phyloP scores from a whole-genome alignment of 2,113 vertebrate species.

The Colaptes auratus region DNA sequence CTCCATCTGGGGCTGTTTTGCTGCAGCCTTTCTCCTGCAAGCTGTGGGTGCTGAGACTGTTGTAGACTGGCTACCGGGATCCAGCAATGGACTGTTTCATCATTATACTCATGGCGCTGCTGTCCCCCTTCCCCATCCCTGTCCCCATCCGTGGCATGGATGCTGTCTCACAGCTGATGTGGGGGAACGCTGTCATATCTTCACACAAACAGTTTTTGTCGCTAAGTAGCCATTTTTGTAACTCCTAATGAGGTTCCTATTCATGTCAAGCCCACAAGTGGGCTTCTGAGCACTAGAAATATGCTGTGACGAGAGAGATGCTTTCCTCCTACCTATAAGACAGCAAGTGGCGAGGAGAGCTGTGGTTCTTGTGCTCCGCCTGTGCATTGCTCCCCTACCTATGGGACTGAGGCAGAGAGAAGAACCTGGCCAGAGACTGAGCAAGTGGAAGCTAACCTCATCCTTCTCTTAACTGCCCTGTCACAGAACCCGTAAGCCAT shows the following conservation, averaged over 20 bases:
- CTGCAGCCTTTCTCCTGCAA: not conserved
- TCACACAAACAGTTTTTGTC: not conserved
- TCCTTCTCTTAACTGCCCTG: not conserved
- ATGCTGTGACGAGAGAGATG: not conserved
- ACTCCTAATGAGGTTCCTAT: not conserved
- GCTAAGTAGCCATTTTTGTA: not conserved
- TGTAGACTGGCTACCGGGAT: rapidly evolving
- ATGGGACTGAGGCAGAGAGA: not conserved
- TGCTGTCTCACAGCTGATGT: not conserved
- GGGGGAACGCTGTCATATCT: rapidly evolving
- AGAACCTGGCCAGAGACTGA: not conserved
- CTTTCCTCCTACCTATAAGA: not conserved
- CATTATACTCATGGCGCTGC: not conserved
- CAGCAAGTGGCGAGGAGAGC: rapidly evolving
- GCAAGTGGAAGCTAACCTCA: rapidly evolving
- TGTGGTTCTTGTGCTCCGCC: rapidly evolving
- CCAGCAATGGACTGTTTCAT: not conserved
- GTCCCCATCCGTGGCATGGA: rapidly evolving
- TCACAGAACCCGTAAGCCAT: not conserved
- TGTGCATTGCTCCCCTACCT: rapidly evolving
- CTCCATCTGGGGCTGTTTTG: not conserved
- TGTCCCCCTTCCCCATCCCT: not conserved
- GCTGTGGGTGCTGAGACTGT: not conserved
- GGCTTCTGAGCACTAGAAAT: not conserved
- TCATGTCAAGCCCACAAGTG: not conserved